Percentiles rank a stretch among this genome's conserved stretches.
These are phyloP conservation scores for Tapirus terrestris DNA, from an alignment of 2,113 vertebrate genomes.

Conservation along the genomic window DNA sequence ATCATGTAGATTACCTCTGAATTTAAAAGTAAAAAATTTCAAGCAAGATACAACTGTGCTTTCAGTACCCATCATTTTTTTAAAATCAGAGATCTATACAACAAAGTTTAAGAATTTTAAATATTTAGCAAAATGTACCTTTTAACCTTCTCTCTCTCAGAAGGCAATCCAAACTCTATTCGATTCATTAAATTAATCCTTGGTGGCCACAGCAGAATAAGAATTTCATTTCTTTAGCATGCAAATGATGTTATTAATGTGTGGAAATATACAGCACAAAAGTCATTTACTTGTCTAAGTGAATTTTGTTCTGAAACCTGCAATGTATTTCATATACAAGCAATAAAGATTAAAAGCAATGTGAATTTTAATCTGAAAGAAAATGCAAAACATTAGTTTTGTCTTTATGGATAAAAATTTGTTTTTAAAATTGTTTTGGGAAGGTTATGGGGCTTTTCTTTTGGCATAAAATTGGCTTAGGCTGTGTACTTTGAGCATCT, in stretches of 20 bases:
- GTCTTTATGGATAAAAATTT: slow-evolving; percentile 44
- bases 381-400: slow-evolving; percentile 43
- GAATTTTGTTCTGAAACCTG: slow-evolving; percentile 73
- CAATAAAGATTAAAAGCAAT: slow-evolving; percentile 37
- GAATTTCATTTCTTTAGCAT: slow-evolving; percentile 84
- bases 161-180: slow-evolving; percentile 81
- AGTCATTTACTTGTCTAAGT: slow-evolving; percentile 66
- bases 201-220: slow-evolving; percentile 82
- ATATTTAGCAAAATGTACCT: slow-evolving; percentile 87
- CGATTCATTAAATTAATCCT: slow-evolving; percentile 88
- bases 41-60: slow-evolving; percentile 67
- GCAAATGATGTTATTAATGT: slow-evolving; percentile 81
- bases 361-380: slow-evolving; percentile 66
- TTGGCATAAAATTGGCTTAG: background rate
- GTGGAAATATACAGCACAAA: slow-evolving; percentile 80
- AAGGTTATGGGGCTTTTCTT: background rate
- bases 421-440: slow-evolving; percentile 47
- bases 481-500: background rate
- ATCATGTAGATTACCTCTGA: slow-evolving; percentile 56
- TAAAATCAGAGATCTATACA: slow-evolving; percentile 63
- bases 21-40: slow-evolving; percentile 73
- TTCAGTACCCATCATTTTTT: background rate
- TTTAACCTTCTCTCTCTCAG: slow-evolving; percentile 84
- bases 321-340: slow-evolving; percentile 33
- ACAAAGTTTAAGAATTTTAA: slow-evolving; percentile 84